Conservation (phyloP, 1,140 invertebrate species). For the Phymorhynchus buccinoides region DNA sequence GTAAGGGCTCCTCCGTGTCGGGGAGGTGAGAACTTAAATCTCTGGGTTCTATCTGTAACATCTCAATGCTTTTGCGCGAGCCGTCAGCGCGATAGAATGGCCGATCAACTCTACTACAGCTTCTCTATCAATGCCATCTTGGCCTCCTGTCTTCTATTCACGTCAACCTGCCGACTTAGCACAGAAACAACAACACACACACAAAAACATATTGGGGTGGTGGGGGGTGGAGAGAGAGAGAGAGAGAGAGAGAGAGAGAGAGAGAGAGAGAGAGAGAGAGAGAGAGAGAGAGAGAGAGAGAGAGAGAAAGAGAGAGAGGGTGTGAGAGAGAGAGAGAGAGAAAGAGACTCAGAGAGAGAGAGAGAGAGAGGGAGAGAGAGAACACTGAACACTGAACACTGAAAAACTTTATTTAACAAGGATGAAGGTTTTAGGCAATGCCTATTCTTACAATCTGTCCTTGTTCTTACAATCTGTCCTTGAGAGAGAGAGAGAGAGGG, state of each 20-base stretch:
- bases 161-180: not conserved
- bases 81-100: not conserved
- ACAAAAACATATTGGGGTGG: not conserved
- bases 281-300: slow-evolving; percentile 12
- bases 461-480: no score
- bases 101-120: not conserved
- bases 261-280: slow-evolving; percentile 4
- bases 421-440: no score
- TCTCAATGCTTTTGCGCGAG: not conserved
- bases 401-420: no score
- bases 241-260: slow-evolving; percentile 17
- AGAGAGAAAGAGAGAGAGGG: not conserved
- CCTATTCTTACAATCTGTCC: no score
- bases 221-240: not conserved
- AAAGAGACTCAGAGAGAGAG: not conserved
- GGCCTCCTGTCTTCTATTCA: no score
- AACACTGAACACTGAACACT: no score
- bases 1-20: not conserved
- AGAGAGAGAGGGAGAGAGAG: not conserved
- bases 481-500: not conserved
- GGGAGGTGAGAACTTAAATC: not conserved
- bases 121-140: not conserved
- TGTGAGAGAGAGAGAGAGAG: not conserved
- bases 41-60: not conserved
- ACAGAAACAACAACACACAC: not conserved